Conservation (phyloP, 2,113 vertebrate genomes). For the Litocranius walleri region DNA sequence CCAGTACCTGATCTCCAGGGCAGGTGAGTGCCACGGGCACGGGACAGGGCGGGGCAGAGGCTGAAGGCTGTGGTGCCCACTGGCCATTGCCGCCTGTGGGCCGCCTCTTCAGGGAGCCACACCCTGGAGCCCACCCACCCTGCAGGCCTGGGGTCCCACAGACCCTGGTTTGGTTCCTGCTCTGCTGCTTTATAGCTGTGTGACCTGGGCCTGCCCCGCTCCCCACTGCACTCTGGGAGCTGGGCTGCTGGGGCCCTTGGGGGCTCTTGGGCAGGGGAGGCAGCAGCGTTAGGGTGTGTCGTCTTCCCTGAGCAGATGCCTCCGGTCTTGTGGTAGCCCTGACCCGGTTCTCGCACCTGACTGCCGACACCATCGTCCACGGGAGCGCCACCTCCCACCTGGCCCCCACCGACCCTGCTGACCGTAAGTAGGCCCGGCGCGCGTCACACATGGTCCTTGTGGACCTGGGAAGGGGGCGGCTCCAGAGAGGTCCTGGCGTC, state of each 20-base stretch:
- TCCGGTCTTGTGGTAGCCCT: conserved; percentile 88
- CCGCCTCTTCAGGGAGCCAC: neutral
- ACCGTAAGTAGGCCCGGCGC: conserved; percentile 85
- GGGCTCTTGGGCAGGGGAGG: neutral
- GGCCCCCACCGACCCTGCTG: conserved; percentile 92
- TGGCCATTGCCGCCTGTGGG: rapidly evolving
- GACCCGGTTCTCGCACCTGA: conserved; percentile 91
- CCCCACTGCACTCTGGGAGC: rapidly evolving
- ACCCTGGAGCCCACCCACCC: neutral
- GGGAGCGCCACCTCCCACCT: conserved; percentile 92
- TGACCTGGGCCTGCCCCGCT: no score
- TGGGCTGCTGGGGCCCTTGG: neutral
- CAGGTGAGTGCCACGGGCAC: conserved; percentile 79
- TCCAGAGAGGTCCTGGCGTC: neutral
- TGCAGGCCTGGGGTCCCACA: neutral
- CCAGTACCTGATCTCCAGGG: conserved; percentile 86
- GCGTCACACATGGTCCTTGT: rapidly evolving
- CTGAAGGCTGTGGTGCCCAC: rapidly evolving
- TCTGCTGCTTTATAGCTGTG: rapidly evolving
- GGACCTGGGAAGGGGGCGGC: neutral
- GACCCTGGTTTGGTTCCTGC: neutral
- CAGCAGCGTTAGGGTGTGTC: rapidly evolving
- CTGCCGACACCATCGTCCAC: conserved; percentile 90
- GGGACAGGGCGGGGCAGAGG: neutral
- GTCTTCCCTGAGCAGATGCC: conserved; percentile 80